These are phyloP conservation scores for Heliangelus exortis DNA, from an alignment of 2,797 vertebrate species.

Conservation along the genomic window DNA sequence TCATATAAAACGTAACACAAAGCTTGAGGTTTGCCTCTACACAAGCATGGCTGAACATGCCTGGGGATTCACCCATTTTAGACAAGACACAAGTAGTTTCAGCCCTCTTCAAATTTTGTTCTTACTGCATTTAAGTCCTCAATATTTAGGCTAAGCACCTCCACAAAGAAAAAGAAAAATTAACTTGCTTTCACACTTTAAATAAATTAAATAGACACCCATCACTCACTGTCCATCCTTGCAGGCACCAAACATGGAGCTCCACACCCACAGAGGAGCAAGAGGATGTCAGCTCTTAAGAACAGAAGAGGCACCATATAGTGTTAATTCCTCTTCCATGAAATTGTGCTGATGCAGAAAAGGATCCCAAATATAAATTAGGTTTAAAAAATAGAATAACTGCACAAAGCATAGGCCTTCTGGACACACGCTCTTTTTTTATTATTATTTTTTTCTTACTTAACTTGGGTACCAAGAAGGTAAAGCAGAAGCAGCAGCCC, in stretches of 20 bases:
- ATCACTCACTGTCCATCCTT: not conserved
- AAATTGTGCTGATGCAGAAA: not conserved
- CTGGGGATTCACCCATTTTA: not conserved
- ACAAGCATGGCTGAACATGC: not conserved
- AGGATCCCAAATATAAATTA: not conserved
- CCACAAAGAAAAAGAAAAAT: not conserved
- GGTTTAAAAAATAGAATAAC: not conserved
- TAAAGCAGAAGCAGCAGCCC: not conserved
- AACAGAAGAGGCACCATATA: rapidly evolving
- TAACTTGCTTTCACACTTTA: not conserved
- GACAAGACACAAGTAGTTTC: not conserved
- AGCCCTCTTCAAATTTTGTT: not conserved
- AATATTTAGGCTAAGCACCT: not conserved
- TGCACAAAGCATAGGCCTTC: not conserved
- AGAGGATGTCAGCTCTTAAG: rapidly evolving
- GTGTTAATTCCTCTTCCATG: not conserved
- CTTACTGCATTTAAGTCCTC: not conserved
- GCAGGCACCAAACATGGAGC: rapidly evolving
- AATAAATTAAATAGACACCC: not conserved
- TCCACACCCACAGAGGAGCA: rapidly evolving
- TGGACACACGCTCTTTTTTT: rapidly evolving
- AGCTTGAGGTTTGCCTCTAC: not conserved
- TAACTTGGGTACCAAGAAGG: not conserved
- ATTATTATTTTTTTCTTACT: not conserved
- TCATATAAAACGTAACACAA: not conserved